phyloP scores from a whole-genome alignment of 2,888 invertebrate genomes.

The Cremastobaeus sp. region DNA sequence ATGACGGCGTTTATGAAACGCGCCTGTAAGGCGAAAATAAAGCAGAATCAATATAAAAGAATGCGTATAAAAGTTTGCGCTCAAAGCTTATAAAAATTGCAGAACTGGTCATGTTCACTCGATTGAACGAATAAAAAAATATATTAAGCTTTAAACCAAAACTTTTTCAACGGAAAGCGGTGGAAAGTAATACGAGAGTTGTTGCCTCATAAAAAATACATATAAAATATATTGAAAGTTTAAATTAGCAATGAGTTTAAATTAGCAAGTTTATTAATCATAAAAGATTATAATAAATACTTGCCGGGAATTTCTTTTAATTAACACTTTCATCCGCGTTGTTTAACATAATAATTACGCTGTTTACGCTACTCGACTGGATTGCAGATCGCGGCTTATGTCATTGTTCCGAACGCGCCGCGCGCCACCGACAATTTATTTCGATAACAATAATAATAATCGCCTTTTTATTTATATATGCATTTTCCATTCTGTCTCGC shows the following conservation, averaged over 20 bases:
- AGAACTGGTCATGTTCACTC: slow-evolving; percentile 61
- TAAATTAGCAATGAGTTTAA: slow-evolving; percentile 58
- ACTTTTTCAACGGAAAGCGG: slow-evolving; percentile 55
- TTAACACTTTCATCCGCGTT: slow-evolving; percentile 47
- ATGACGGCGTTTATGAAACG: slow-evolving; percentile 58
- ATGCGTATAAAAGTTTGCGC: slow-evolving; percentile 61
- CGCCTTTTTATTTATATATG: background rate
- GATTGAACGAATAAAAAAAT: slow-evolving; percentile 62
- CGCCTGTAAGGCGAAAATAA: slow-evolving; percentile 58
- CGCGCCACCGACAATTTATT: too few species aligned
- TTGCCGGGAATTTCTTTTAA: slow-evolving; percentile 54
- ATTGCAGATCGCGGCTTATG: too few species aligned
- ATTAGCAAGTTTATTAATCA: slow-evolving; percentile 58
- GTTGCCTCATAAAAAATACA: slow-evolving; percentile 57
- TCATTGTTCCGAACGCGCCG: slow-evolving; percentile 27
- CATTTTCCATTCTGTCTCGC: background rate
- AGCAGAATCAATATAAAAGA: slow-evolving; percentile 61
- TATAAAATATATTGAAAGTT: slow-evolving; percentile 59
- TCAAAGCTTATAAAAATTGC: slow-evolving; percentile 61
- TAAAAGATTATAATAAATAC: slow-evolving; percentile 60
- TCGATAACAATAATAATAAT: too few species aligned
- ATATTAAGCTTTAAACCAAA: slow-evolving; percentile 61
- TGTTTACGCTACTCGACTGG: too few species aligned
- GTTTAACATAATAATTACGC: too few species aligned
- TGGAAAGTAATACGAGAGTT: slow-evolving; percentile 49